These are phyloP conservation scores for Tyto alba DNA, from an alignment of 2,113 vertebrate species.

Conservation along the genomic window DNA sequence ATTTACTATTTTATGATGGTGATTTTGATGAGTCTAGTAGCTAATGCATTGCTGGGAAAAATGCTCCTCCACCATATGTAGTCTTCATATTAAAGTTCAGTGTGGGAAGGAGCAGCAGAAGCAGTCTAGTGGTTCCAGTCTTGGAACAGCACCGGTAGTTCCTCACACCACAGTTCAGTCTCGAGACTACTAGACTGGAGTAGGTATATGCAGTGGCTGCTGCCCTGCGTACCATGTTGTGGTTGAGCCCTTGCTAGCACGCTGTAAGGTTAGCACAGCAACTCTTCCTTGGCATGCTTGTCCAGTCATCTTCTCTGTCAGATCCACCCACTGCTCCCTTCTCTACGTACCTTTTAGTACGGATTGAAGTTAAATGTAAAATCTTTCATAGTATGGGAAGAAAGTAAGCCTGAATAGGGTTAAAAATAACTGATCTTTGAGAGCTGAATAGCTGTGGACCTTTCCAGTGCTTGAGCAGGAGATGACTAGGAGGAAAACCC, in stretches of 20 bases:
- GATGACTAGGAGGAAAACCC: background rate
- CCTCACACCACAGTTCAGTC: background rate
- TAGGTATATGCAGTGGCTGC: background rate
- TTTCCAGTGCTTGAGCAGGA: background rate
- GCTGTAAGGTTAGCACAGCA: background rate
- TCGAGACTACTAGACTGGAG: background rate
- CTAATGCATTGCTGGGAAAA: background rate
- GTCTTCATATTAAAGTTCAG: background rate
- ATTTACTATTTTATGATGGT: constrained; percentile 21
- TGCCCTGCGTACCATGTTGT: background rate
- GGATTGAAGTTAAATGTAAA: background rate
- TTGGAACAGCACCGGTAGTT: background rate
- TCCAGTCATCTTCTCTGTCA: background rate
- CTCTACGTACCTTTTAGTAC: background rate
- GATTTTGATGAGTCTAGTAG: background rate
- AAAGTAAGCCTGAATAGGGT: background rate
- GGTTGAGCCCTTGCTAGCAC: background rate
- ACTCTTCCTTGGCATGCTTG: background rate
- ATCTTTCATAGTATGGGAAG: background rate
- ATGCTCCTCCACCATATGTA: background rate
- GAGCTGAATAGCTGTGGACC: background rate
- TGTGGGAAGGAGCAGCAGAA: background rate
- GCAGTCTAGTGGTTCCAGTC: background rate
- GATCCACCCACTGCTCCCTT: background rate
- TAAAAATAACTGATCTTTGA: background rate